Evolutionary conservation across 2,797 vertebrate genomes (phyloP), one percentile per base, ranked within the genome.

Genomic region (Melanotaenia pygmaea): DNA sequence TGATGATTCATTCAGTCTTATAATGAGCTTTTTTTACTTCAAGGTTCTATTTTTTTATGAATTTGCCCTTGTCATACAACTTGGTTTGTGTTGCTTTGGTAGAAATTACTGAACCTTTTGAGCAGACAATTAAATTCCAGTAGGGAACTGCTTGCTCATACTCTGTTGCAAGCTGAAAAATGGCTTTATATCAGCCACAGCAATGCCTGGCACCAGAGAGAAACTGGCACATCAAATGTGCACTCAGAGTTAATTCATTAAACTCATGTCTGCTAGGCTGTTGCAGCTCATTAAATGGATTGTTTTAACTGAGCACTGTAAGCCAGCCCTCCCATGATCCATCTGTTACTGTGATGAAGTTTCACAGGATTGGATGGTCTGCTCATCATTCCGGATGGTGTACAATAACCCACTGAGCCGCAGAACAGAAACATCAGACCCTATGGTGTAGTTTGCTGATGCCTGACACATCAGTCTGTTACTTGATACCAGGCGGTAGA

Each of bases 251-350:
- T 87, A 77, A 89, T 88, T 85, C 30, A 86, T 87, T 88, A 82
- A 81, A 80, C 70, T 70, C 58, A 10, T 64, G 66, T 72, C 76
- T 43, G n/a, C 59, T 70, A 58, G 65, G 47, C 73, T 67, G 77
- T 38, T 59, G 62, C 67, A 28, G 79, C 82, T 81, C 80, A 89
- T 92, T 88, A 89, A 91, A 88, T 83, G 32, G 81, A 86, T 77
- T 84, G 64, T 85, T 89, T 86, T 83, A 77, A 87, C 62, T 67
- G 70, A 67, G 61, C 30, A 56, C 70, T 70, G 67, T 47, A 61
- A 78, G 77, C 59, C 37, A 56, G 78, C 47, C 30, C 70, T 74
- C 57, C 79, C 45, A 35, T 86, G 64, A 81, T 80, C 83, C 91
- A 89, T 90, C 88, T 91, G 90, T 86, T 83, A 72, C 35, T 35